Base-by-base conservation (phyloP, 1,140 invertebrate genomes). In the Megalopta genalis region DNA sequence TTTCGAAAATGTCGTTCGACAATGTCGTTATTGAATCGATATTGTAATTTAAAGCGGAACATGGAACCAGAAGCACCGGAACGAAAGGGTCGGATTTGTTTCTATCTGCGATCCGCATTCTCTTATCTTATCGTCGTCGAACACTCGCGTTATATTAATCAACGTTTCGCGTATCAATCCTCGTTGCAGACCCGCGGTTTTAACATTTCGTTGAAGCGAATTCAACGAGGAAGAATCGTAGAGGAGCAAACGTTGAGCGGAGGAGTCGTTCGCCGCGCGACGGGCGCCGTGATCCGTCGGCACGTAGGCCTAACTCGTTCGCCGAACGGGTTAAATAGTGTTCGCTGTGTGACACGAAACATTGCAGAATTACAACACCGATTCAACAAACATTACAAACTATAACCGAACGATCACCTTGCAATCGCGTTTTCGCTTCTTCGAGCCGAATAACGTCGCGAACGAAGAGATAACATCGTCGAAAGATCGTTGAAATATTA, bases 221-320 rank as follows among this genome's bases (percentile, higher is more conserved):
- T 60, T 49, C 0, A 6, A 62, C 21, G 16, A n/a, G 65, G 32
- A 64, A 7, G 0, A 23, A 14, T 39, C 1, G 39, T 37, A 71
- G n/a, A 42, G n/a, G 25, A 59, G 59, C 27, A 6, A 18, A 68
- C 52, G 49, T 71, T 62, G 10, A 3, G 16, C 0, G 3, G 54
- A 46, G 32, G 57, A 52, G 70, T 57, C 18, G 54, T 74, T 75
- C 23, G 66, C 62, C 46, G 9, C 76, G 87, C 88, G 88, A 89
- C 88, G 88, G 88, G 67, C 79, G 54, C 66, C 81, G 87, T 80
- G 73, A 86, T 83, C 88, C 88, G 88, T 86, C 88, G 88, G 88
- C 82, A 83, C 60, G 64, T 86, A 73, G 80, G 49, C 63, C 14
- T 57, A n/a, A 64, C 16, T 59, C 64, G 16, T 39, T 42, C 27